phyloP scores from a whole-genome alignment of 2,797 vertebrate genomes.

The Diplodus puntazzo region DNA sequence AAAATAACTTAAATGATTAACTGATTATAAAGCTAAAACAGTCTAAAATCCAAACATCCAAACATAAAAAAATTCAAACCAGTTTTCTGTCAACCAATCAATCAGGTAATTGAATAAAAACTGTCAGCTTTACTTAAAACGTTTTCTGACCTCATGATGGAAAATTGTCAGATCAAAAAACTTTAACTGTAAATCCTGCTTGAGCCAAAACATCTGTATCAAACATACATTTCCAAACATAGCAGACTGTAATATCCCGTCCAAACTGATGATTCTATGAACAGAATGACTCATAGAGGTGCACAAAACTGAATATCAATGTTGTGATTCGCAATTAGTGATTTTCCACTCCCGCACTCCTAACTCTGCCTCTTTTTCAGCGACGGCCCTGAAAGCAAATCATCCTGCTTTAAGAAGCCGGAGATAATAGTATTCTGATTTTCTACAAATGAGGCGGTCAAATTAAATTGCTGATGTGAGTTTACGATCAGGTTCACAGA shows the following conservation, averaged over 20 bases:
- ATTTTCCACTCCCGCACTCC: conserved; percentile 27
- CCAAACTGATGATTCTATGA: conserved; percentile 5
- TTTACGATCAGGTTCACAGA: conserved; percentile 51
- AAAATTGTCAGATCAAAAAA: background rate
- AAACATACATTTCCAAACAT: background rate
- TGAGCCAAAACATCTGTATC: background rate
- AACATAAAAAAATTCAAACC: too few species aligned
- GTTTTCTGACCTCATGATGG: background rate
- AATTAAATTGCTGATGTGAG: conserved; percentile 42
- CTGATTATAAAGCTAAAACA: background rate
- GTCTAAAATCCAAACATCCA: too few species aligned
- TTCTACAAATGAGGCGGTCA: conserved; percentile 35
- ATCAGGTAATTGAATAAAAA: background rate
- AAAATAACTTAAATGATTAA: background rate
- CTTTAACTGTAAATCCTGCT: background rate
- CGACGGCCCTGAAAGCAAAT: conserved; percentile 36
- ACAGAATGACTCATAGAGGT: conserved; percentile 1
- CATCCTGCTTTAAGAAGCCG: conserved; percentile 27
- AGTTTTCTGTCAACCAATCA: background rate
- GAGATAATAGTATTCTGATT: conserved; percentile 42
- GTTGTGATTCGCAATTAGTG: conserved; percentile 30
- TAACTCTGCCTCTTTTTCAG: background rate
- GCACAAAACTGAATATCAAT: conserved; percentile 27
- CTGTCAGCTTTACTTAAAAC: background rate
- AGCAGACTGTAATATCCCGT: background rate